These are phyloP conservation scores for Trichonephila inaurata DNA, from an alignment of 1,140 invertebrate species.

Conservation along the genomic window DNA sequence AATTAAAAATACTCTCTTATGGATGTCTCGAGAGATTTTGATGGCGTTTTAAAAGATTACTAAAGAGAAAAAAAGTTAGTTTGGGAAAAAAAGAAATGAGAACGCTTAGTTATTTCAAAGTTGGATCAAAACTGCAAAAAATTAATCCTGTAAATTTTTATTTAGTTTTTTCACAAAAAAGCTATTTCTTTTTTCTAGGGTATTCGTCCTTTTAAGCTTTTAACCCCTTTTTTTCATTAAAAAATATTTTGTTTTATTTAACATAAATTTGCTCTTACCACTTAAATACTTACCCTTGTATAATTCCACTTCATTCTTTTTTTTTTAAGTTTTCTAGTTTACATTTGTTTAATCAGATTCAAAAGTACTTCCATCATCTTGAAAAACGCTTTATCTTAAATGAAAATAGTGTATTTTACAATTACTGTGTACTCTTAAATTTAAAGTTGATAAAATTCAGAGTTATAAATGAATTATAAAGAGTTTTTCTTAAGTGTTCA, in stretches of 20 bases:
- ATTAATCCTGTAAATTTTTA: background rate
- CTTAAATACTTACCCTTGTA: background rate
- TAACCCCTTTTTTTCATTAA: background rate
- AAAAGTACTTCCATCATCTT: no score
- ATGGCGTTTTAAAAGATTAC: slow-evolving; percentile 13
- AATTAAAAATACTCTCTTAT: slow-evolving; percentile 12
- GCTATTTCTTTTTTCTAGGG: no score
- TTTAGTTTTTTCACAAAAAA: background rate
- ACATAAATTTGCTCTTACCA: background rate
- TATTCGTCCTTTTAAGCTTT: no score
- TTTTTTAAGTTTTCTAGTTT: no score
- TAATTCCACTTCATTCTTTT: no score
- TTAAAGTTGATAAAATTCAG: no score
- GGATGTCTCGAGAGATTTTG: background rate
- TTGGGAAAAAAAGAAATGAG: background rate
- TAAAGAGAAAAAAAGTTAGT: background rate
- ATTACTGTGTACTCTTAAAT: no score
- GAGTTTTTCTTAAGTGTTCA: no score
- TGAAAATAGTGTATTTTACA: no score
- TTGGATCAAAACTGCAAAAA: background rate
- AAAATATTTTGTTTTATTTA: background rate
- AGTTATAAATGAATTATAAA: no score
- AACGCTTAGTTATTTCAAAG: background rate
- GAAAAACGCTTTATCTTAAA: no score
- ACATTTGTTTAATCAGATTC: no score